phyloP scores from a whole-genome alignment of 2,888 invertebrate species.

The Ophion ventricosus region DNA sequence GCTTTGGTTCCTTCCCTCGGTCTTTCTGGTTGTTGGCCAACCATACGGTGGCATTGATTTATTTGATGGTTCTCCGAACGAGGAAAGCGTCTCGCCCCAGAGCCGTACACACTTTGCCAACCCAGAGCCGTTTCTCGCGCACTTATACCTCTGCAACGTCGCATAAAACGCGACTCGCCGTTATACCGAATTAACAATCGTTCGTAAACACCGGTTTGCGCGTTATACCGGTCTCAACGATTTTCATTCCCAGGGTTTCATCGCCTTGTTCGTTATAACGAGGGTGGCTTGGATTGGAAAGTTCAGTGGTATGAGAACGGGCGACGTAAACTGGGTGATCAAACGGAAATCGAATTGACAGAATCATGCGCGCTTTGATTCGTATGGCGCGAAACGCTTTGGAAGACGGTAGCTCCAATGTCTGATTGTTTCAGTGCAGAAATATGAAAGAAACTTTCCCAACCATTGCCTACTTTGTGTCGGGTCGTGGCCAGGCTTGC shows the following conservation, averaged over 20 bases:
- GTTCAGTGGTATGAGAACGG: neutral
- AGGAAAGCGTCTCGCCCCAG: slow-evolving; percentile 53
- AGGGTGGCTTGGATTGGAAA: neutral
- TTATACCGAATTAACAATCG: slow-evolving; percentile 62
- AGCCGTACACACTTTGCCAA: slow-evolving; percentile 36
- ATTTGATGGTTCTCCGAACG: slow-evolving; percentile 65
- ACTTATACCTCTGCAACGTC: slow-evolving; percentile 27
- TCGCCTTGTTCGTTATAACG: neutral
- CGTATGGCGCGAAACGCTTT: no score
- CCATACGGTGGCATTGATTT: slow-evolving; percentile 63
- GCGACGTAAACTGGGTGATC: no score
- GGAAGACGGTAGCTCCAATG: no score
- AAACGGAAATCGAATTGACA: no score
- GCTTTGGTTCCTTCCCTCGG: slow-evolving; percentile 2
- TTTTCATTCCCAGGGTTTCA: slow-evolving; percentile 15
- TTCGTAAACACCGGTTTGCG: slow-evolving; percentile 59
- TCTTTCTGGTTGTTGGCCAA: slow-evolving; percentile 36
- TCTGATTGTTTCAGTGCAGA: no score
- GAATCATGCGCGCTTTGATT: neutral
- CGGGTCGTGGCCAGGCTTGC: no score
- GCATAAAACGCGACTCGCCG: slow-evolving; percentile 55
- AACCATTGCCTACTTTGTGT: no score
- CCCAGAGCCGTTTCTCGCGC: slow-evolving; percentile 15
- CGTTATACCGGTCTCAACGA: slow-evolving; percentile 39
- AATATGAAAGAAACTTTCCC: no score